These are phyloP conservation scores for Arvicola amphibius DNA, from an alignment of 2,797 vertebrate species.

Conservation along the genomic window DNA sequence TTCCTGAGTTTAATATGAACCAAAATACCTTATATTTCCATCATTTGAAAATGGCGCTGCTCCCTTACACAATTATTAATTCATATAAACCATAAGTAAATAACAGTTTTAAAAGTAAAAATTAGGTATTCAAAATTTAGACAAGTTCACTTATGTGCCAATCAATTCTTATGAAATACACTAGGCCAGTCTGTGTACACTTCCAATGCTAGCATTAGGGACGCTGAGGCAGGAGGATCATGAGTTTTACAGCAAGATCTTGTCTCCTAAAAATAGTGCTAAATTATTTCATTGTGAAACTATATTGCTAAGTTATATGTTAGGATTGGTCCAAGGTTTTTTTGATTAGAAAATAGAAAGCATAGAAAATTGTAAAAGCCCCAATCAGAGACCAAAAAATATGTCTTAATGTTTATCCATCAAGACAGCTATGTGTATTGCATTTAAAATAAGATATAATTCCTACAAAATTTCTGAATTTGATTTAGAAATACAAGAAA, in stretches of 20 bases:
- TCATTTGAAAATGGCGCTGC: constrained; percentile 36
- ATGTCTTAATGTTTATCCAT: not conserved
- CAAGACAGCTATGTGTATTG: not conserved
- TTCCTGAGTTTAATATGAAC: constrained; percentile 35
- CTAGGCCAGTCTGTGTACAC: not conserved
- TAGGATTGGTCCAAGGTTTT: not conserved
- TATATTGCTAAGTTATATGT: not conserved
- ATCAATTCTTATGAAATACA: constrained; percentile 6
- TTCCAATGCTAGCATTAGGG: not conserved
- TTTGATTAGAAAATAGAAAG: constrained; percentile 29
- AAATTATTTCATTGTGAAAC: constrained; percentile 55
- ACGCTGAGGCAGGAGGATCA: not conserved
- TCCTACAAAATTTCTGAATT: not conserved
- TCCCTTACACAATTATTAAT: constrained; percentile 2
- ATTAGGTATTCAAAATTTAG: not conserved
- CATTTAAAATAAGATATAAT: constrained; percentile 26
- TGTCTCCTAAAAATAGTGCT: not conserved
- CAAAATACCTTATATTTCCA: constrained; percentile 28
- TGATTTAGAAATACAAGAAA: constrained; percentile 36
- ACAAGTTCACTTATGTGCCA: not conserved
- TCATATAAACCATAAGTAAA: constrained; percentile 7
- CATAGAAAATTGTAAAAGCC: not conserved
- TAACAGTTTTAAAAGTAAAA: constrained; percentile 47
- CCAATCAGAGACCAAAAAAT: not conserved
- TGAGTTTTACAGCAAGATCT: not conserved